These are phyloP conservation scores for Helicoverpa armigera DNA, from an alignment of 1,140 invertebrate genomes.

Conservation along the genomic window DNA sequence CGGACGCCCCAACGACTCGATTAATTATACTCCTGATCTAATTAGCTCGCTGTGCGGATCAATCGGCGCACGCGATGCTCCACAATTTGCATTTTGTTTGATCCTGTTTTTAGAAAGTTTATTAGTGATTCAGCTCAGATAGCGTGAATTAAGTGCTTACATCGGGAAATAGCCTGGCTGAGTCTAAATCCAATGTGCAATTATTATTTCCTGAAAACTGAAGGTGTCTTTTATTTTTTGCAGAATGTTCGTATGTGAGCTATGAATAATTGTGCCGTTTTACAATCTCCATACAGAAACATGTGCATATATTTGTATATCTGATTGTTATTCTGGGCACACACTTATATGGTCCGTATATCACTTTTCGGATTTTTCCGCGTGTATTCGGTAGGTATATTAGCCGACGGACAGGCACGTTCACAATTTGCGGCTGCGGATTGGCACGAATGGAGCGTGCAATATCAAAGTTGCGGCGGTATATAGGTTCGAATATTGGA, in stretches of 20 bases:
- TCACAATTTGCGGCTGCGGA: slow-evolving; percentile 63
- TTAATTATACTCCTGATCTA: slow-evolving; percentile 62
- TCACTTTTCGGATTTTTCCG: slow-evolving; percentile 37
- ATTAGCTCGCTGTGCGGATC: slow-evolving; percentile 55
- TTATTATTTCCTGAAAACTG: background rate
- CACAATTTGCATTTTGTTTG: slow-evolving; percentile 28
- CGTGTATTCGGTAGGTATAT: slow-evolving; percentile 47
- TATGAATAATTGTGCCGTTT: background rate
- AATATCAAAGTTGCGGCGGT: slow-evolving; percentile 60
- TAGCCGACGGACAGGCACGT: slow-evolving; percentile 59
- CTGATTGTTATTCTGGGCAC: slow-evolving; percentile 12
- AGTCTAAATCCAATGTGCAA: background rate
- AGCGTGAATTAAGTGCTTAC: too few species aligned
- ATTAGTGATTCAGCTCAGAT: background rate
- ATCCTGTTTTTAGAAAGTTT: slow-evolving; percentile 16
- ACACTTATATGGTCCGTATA: slow-evolving; percentile 29
- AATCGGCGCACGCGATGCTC: slow-evolving; percentile 51
- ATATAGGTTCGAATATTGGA: slow-evolving; percentile 56
- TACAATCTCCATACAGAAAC: background rate
- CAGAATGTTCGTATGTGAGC: background rate
- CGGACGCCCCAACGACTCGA: slow-evolving; percentile 53
- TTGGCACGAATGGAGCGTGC: slow-evolving; percentile 63
- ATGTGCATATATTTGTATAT: background rate
- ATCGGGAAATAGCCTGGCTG: too few species aligned
- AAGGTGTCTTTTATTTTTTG: too few species aligned